Percentiles rank a stretch among this genome's conserved stretches.
Evolutionary conservation across 2,888 invertebrate species (phyloP).

Genomic region (Eupelmus urozonus): DNA sequence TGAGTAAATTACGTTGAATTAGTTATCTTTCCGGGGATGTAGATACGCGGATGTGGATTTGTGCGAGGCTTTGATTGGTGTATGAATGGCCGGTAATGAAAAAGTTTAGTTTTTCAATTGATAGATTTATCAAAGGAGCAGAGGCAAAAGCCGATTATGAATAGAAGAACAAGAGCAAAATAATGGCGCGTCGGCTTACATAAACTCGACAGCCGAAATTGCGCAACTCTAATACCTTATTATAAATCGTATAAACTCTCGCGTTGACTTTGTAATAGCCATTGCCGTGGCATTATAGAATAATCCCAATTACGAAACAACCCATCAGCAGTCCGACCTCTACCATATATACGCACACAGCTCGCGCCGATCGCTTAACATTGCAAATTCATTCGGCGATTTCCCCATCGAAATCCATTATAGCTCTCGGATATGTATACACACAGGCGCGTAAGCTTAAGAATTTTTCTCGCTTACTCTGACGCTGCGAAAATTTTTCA

Average conservation of each 20-base stretch:
- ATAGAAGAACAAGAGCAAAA: too few species aligned
- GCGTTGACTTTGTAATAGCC: constrained; percentile 32
- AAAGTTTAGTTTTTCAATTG: too few species aligned
- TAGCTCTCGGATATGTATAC: not conserved
- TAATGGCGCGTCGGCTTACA: too few species aligned
- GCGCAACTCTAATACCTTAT: not conserved
- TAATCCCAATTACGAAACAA: constrained; percentile 35
- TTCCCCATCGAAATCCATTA: not conserved
- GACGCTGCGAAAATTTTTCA: constrained; percentile 21
- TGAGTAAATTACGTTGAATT: too few species aligned
- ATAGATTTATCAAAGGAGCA: too few species aligned
- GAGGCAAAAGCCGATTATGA: too few species aligned
- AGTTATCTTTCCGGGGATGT: not conserved
- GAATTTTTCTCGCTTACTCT: not conserved
- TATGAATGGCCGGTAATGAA: too few species aligned
- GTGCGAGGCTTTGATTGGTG: too few species aligned
- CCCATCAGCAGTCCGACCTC: not conserved
- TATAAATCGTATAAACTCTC: constrained; percentile 2
- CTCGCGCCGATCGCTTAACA: constrained; percentile 15
- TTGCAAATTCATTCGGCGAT: constrained; percentile 15
- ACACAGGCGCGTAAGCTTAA: not conserved
- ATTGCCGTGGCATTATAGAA: not conserved
- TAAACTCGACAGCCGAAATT: not conserved
- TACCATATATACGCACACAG: not conserved
- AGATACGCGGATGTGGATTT: too few species aligned